Conservation (phyloP, 2,113 vertebrate genomes). For the Albula goreensis region DNA sequence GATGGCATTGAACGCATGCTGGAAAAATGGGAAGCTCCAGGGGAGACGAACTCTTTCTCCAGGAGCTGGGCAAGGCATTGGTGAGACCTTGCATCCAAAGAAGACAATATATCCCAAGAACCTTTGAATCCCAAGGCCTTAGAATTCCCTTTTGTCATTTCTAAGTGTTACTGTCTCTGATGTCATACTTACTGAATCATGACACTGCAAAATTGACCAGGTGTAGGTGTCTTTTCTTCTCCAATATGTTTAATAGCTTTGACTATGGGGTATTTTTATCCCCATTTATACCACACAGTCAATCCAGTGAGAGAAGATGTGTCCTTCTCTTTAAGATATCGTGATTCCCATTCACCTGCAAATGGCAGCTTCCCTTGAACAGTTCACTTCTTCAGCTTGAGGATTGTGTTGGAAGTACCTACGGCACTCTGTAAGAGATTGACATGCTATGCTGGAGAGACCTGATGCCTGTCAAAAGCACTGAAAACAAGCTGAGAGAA, state of each 20-base stretch:
- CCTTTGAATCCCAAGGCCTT: not conserved
- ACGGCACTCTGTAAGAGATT: not conserved
- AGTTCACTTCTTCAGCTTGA: conserved; percentile 30
- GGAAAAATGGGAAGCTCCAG: too few relatives aligned
- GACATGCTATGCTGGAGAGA: conserved; percentile 23
- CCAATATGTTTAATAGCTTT: conserved; percentile 28
- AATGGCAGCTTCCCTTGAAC: conserved; percentile 41
- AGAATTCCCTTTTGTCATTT: not conserved
- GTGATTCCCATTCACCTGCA: conserved; percentile 8
- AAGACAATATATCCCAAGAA: not conserved
- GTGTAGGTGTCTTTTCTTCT: conserved; percentile 13
- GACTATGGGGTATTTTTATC: conserved; percentile 48
- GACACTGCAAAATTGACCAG: not conserved
- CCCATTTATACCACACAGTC: conserved; percentile 58
- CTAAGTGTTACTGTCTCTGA: not conserved
- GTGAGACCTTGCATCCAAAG: not conserved
- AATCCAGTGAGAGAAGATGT: conserved; percentile 34
- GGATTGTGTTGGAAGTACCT: conserved; percentile 10
- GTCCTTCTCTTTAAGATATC: conserved; percentile 30
- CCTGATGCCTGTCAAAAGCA: conserved; percentile 16
- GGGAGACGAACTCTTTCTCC: too few relatives aligned
- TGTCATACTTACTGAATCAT: not conserved
- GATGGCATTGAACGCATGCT: too few relatives aligned
- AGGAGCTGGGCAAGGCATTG: too few relatives aligned
- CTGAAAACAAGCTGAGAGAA: not conserved